Evolutionary conservation across 2,888 invertebrate genomes (phyloP).

Genomic region (Bursaphelenchus okinawaensis): DNA sequence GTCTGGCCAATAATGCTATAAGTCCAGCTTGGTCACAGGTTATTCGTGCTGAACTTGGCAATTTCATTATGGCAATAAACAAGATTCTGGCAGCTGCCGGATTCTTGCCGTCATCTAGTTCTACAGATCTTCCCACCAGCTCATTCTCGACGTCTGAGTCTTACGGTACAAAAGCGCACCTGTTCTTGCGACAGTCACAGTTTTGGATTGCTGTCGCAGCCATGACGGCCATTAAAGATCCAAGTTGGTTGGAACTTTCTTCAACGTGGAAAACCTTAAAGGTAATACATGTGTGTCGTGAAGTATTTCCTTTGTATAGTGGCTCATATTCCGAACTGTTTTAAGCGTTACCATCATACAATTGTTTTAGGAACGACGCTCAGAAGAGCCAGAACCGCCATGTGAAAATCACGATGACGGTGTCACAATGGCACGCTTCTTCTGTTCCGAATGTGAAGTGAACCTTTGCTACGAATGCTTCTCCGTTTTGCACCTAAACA

Average conservation of each 20-base stretch:
- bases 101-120: constrained; percentile 8
- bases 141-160: constrained; percentile 14
- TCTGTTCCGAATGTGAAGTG: constrained; percentile 73
- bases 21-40: constrained; percentile 36
- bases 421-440: constrained; percentile 63
- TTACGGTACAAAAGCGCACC: neutral
- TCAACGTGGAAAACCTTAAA: constrained; percentile 27
- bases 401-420: constrained; percentile 92
- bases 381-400: constrained; percentile 60
- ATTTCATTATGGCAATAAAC: constrained; percentile 25
- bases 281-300: constrained; percentile 1
- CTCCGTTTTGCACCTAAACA: constrained; percentile 83
- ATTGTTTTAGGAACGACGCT: constrained; percentile 19
- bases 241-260: constrained; percentile 43
- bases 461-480: constrained; percentile 85
- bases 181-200: constrained; percentile 14
- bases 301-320: constrained; percentile 3
- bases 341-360: neutral
- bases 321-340: neutral
- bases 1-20: constrained; percentile 20
- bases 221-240: constrained; percentile 73
- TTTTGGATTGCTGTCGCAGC: constrained; percentile 85
- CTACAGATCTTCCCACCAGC: constrained; percentile 5
- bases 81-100: constrained; percentile 17
- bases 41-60: constrained; percentile 36